Evolutionary conservation across 2,888 invertebrate genomes (phyloP), one percentile per base, ranked within the genome.

Genomic region (Eugnorisma glareosa): DNA sequence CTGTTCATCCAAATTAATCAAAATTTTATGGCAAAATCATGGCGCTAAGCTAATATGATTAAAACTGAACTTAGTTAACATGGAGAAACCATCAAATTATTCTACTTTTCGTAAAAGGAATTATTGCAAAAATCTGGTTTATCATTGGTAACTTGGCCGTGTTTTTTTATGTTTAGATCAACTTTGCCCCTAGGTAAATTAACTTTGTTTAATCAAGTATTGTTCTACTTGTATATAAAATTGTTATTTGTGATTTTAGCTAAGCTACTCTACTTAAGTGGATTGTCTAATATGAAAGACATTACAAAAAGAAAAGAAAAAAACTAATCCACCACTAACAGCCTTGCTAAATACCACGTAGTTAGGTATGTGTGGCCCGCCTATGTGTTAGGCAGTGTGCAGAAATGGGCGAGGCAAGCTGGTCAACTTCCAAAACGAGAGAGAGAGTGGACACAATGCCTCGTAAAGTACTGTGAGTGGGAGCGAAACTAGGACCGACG

Each of bases 371-470:
- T 81, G 57, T 43, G 48, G n/a, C 18, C 28, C 7, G 31, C 31
- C 21, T 43, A 57, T 54, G 18, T 74, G 15, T 69, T 37, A 48
- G 63, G 24, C 40, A 67, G 66, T 67, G 10, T n/a, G 11, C 51
- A 76, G 61, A 69, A 57, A 80, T 73, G 57, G 82, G 78, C 82
- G 79, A 81, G 83, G 84, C 72, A 79, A 85, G 79, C 80, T 82
- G 84, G 84, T 79, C 81, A 70, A 88, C 88, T 85, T 83, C 91
- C 91, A 90, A 91, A 94, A 87, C 85, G 90, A 92, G 90, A 93
- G 91, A 85, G 92, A 93, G 91, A 94, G 92, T 92, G 77, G 77
- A 83, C 75, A 90, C 88, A 91, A 89, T 89, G 86, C 85, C 73
- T 86, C 82, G 86, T 87, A 88, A 88, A 82, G 81, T 63, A 73